Evolutionary conservation across 2,888 invertebrate species (phyloP), one percentile per base, ranked within the genome.

Genomic region (Noctua janthina): DNA sequence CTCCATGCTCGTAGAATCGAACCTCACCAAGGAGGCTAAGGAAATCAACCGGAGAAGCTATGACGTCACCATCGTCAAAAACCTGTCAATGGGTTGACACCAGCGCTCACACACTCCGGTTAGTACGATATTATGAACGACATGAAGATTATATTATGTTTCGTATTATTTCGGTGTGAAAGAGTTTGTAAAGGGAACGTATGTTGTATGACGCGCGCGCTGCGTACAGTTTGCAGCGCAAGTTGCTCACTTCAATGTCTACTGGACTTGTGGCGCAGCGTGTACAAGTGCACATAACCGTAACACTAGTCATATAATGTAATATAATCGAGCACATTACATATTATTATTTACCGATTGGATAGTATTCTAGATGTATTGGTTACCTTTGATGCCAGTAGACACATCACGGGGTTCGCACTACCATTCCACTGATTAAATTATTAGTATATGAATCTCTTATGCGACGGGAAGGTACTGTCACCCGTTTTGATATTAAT

Each of bases 81-180:
- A 97, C 83, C 91, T 96, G 23, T 96, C 96, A 64, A 94, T 96
- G 94, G 97, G 97, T 94, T 97, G 96, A 97, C 94, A 89, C 69
- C 81, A 88, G 84, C 84, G 82, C 82, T 88, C 83, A 73, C 79
- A 84, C 82, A 77, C 84, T 75, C 85, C 86, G 87, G 85, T 82
- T 88, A 87, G 82, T 86, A 87, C 79, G 78, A 79, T 72, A 82
- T 74, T 80, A 78, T 81, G 66, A 77, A 74, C 77, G 82, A 86
- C 81, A 81, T 86, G 69, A 79, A 70, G 6, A 71, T 81, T 82
- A 78, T 81, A 76, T 82, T 87, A 76, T 76, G 78, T 84, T 78
- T 84, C 80, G 81, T 89, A 81, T 86, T 84, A 87, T 83, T 87
- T 84, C 69, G 84, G 86, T 72, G 83, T 86, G 89, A 69, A 70